phyloP scores from a whole-genome alignment of 2,797 vertebrate species.

The Masticophis lateralis region DNA sequence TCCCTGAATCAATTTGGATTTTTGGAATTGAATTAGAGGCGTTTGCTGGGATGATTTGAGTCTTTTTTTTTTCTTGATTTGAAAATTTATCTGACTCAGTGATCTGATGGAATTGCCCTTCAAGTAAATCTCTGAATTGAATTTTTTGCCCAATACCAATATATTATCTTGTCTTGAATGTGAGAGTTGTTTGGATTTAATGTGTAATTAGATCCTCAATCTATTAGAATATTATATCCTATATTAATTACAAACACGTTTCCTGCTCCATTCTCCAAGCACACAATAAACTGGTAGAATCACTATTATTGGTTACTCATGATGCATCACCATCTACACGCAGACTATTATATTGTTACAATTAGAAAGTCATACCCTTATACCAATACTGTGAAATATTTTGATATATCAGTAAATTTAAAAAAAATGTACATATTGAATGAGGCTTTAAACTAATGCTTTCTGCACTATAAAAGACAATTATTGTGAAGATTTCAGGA shows the following conservation, averaged over 20 bases:
- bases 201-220: not conserved
- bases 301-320: not conserved
- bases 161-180: not conserved
- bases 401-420: too few relatives aligned
- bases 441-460: not conserved
- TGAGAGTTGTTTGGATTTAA: not conserved
- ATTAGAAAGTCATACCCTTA: not conserved
- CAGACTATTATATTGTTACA: not conserved
- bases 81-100: not conserved
- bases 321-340: not conserved
- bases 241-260: not conserved
- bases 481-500: not conserved
- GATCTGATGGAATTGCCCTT: not conserved
- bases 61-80: not conserved
- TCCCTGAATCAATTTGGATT: not conserved
- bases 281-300: not conserved
- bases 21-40: not conserved
- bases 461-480: not conserved
- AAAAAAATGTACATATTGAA: not conserved
- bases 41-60: not conserved
- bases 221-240: not conserved
- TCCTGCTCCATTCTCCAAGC: not conserved
- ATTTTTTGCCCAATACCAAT: not conserved
- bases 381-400: not conserved
- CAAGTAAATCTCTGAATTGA: not conserved